phyloP scores from a whole-genome alignment of 2,113 vertebrate species.

The Siniperca chuatsi region DNA sequence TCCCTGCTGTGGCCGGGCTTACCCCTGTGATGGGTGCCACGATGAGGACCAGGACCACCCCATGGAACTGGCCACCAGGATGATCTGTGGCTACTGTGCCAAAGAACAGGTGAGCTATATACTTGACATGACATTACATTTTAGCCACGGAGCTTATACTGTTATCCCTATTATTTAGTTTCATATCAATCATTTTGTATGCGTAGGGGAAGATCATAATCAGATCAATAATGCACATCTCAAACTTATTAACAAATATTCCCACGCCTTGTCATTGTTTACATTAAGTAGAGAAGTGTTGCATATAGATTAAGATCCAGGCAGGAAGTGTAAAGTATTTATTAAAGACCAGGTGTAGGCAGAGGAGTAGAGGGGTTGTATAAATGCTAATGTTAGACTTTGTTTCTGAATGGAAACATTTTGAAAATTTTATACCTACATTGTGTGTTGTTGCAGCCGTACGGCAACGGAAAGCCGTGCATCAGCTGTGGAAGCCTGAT shows the following conservation, averaged over 20 bases:
- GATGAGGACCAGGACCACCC: slow-evolving; percentile 86
- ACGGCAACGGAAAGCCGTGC: slow-evolving; percentile 83
- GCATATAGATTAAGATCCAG: too few species aligned
- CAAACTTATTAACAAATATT: too few species aligned
- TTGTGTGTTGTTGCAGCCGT: slow-evolving; percentile 73
- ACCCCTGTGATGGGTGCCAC: slow-evolving; percentile 86
- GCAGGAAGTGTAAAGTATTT: too few species aligned
- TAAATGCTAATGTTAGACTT: neutral
- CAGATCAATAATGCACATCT: too few species aligned
- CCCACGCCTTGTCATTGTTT: too few species aligned
- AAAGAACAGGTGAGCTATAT: slow-evolving; percentile 84
- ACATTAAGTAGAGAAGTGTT: too few species aligned
- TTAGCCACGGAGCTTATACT: neutral
- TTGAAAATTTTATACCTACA: neutral
- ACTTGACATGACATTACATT: neutral
- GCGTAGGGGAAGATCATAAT: neutral
- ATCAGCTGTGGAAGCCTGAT: slow-evolving; percentile 84
- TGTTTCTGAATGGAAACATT: neutral
- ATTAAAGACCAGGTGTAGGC: too few species aligned
- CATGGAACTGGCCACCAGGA: slow-evolving; percentile 87
- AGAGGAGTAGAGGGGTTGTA: neutral
- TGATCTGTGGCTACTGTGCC: slow-evolving; percentile 88
- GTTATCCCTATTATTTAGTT: neutral
- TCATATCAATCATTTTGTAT: too few species aligned
- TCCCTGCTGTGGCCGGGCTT: slow-evolving; percentile 86